Evolutionary conservation across 2,113 vertebrate species (phyloP).

Genomic region (Oncorhynchus masou): DNA sequence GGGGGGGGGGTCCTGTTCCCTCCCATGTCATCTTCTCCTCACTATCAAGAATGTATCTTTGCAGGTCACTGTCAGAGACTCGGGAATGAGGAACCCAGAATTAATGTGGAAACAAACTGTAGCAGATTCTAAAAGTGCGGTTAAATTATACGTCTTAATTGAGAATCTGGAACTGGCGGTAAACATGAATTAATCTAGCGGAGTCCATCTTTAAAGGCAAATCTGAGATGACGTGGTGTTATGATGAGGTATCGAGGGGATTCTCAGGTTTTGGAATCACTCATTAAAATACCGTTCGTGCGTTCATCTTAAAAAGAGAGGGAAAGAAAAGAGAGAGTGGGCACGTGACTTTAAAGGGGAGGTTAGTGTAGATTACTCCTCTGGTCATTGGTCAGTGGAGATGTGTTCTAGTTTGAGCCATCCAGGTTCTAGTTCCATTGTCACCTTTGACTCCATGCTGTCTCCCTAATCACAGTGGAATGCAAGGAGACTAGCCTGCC

Average conservation of each 20-base stretch:
- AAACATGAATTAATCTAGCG: too few relatives aligned
- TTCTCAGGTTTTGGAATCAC: neutral
- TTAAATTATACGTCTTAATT: too few relatives aligned
- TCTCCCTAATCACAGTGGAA: constrained; percentile 39
- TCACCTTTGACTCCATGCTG: constrained; percentile 47
- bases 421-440: constrained; percentile 5
- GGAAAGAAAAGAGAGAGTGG: neutral
- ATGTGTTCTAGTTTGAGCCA: constrained; percentile 21
- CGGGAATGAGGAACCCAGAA: constrained; percentile 48
- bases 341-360: neutral
- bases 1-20: constrained; percentile 64
- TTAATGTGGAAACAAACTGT: neutral
- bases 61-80: constrained; percentile 63
- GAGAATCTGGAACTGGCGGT: too few relatives aligned
- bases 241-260: too few relatives aligned
- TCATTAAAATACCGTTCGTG: neutral
- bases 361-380: constrained; percentile 2
- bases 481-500: neutral
- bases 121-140: too few relatives aligned
- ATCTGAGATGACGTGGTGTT: neutral
- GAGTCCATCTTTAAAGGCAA: neutral
- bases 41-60: constrained; percentile 62
- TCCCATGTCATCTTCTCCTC: constrained; percentile 47
- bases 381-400: constrained; percentile 8
- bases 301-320: neutral